phyloP scores from a whole-genome alignment of 2,113 vertebrate species.

The Gobius niger region DNA sequence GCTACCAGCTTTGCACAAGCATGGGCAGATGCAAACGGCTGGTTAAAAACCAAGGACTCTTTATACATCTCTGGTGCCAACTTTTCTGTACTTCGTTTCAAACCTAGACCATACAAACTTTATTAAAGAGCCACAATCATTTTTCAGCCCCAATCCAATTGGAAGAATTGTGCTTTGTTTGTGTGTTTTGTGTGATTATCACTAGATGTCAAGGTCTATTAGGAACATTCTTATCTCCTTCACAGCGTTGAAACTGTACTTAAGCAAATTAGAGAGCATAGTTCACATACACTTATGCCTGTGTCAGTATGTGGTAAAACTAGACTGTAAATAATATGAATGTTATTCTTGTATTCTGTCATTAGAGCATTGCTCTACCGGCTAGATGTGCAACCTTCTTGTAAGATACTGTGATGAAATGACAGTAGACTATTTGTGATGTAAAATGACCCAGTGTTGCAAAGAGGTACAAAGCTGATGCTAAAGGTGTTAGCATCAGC shows the following conservation, averaged over 20 bases:
- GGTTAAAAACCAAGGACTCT: slow-evolving; percentile 24
- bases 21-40: slow-evolving; percentile 26
- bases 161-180: slow-evolving; percentile 37
- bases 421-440: no score
- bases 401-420: no score
- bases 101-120: slow-evolving; percentile 30
- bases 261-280: slow-evolving; percentile 58
- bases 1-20: slow-evolving; percentile 24
- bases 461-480: no score
- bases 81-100: not conserved
- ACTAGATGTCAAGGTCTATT: slow-evolving; percentile 62
- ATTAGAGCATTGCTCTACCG: no score
- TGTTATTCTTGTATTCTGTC: no score
- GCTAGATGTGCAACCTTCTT: no score
- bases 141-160: slow-evolving; percentile 10
- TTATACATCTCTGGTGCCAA: no score
- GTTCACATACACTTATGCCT: slow-evolving; percentile 22
- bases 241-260: slow-evolving; percentile 50
- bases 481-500: no score
- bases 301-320: slow-evolving; percentile 7
- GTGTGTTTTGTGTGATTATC: slow-evolving; percentile 49
- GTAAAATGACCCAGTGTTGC: no score
- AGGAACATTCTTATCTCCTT: slow-evolving; percentile 56
- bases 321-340: no score
- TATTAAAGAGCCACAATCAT: slow-evolving; percentile 25